phyloP scores from a whole-genome alignment of 1,140 invertebrate genomes.

The Papilio xuthus region DNA sequence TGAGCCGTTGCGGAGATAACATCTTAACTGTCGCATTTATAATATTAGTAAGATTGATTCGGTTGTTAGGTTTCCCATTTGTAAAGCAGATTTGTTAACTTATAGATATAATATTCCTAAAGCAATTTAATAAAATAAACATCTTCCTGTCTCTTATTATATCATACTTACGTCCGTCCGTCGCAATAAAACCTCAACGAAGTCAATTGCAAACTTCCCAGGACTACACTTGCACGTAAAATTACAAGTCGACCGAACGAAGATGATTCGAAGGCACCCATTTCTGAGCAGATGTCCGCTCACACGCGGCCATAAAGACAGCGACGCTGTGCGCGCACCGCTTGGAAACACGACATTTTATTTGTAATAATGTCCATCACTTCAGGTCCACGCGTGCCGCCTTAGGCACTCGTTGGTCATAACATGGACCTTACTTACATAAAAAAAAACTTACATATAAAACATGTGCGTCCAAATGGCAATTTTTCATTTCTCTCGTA shows the following conservation, averaged over 20 bases:
- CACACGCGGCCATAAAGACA: slow-evolving; percentile 37
- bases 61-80: no score
- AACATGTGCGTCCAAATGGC: no score
- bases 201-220: slow-evolving; percentile 33
- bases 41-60: no score
- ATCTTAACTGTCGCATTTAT: no score
- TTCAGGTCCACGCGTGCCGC: slow-evolving; percentile 41
- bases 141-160: background rate
- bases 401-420: background rate
- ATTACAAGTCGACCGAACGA: slow-evolving; percentile 37
- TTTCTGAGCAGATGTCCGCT: slow-evolving; percentile 39
- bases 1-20: no score
- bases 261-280: slow-evolving; percentile 29
- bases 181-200: slow-evolving; percentile 17
- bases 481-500: no score
- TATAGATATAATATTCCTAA: background rate
- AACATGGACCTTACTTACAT: slow-evolving; percentile 25
- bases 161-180: background rate
- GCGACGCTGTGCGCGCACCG: slow-evolving; percentile 38
- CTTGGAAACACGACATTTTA: slow-evolving; percentile 43
- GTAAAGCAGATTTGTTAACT: background rate
- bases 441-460: no score
- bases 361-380: slow-evolving; percentile 44
- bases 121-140: background rate
- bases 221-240: slow-evolving; percentile 40